Conservation (phyloP, 2,888 invertebrate species). For the Chesias legatella region DNA sequence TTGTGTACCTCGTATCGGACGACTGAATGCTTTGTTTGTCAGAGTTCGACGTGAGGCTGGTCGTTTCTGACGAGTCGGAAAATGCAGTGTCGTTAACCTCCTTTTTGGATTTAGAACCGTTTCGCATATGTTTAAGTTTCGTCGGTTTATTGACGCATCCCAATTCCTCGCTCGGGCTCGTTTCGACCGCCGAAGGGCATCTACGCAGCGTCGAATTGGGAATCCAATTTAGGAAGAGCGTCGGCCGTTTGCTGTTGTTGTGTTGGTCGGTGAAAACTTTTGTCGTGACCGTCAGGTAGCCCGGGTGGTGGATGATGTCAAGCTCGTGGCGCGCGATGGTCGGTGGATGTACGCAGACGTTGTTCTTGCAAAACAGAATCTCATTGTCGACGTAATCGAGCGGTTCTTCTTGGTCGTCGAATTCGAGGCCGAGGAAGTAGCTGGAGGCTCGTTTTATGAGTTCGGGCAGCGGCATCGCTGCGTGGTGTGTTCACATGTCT, state of each 20-base stretch:
- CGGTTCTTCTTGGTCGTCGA: conserved; percentile 80
- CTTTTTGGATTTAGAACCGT: conserved; percentile 40
- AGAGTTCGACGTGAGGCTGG: conserved; percentile 73
- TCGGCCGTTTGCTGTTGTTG: conserved; percentile 87
- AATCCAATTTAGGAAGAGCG: conserved; percentile 95
- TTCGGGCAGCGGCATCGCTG: conserved; percentile 86
- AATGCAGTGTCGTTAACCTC: conserved; percentile 69
- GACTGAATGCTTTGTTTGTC: conserved; percentile 76
- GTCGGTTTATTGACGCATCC: conserved; percentile 51
- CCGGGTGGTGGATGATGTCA: conserved; percentile 94
- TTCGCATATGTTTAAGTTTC: conserved; percentile 47
- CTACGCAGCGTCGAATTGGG: conserved; percentile 94
- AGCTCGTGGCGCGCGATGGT: conserved; percentile 89
- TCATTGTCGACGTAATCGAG: conserved; percentile 90
- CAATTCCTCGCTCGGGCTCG: conserved; percentile 71
- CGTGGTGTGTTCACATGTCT: conserved; percentile 56
- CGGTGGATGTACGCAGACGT: conserved; percentile 98
- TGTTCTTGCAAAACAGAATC: conserved; percentile 95
- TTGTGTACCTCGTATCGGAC: conserved; percentile 61
- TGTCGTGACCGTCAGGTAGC: conserved; percentile 92
- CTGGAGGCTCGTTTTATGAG: conserved; percentile 89
- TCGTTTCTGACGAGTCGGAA: conserved; percentile 77
- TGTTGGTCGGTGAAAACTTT: conserved; percentile 89
- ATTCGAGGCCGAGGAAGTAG: conserved; percentile 87
- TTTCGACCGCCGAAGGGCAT: conserved; percentile 88